A percentile compares a stretch with the other conserved stretches of the same genome.
phyloP scores from a whole-genome alignment of 2,888 invertebrate species.

The Leptopterna dolabrata region DNA sequence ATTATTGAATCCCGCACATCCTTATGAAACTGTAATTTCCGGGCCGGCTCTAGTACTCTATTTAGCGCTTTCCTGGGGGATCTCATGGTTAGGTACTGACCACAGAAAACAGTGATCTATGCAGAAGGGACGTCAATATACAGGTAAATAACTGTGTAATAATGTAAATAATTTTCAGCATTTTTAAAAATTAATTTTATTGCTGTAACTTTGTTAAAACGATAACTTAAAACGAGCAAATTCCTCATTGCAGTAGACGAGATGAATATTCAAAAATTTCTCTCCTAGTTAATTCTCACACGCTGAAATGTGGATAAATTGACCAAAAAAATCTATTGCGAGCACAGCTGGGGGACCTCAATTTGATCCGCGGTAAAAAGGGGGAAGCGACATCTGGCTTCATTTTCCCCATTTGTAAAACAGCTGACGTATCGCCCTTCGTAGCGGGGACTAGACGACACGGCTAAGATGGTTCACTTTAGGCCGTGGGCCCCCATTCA shows the following conservation, averaged over 20 bases:
- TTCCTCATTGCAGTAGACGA: background rate
- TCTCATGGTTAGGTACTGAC: too few relatives aligned
- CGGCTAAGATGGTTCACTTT: conserved; percentile 36
- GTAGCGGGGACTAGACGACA: background rate
- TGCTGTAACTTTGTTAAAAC: too few relatives aligned
- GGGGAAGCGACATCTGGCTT: conserved; percentile 36
- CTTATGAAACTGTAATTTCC: too few relatives aligned
- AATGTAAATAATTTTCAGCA: too few relatives aligned
- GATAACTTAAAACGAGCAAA: too few relatives aligned
- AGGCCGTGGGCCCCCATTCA: conserved; percentile 8
- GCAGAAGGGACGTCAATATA: too few relatives aligned
- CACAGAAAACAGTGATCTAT: too few relatives aligned
- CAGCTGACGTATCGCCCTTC: conserved; percentile 36
- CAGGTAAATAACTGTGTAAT: too few relatives aligned
- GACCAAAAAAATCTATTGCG: background rate
- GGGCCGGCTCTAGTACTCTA: too few relatives aligned
- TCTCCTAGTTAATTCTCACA: background rate
- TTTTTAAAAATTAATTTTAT: too few relatives aligned
- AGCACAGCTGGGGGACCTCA: conserved; percentile 3
- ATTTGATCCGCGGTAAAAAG: conserved; percentile 27
- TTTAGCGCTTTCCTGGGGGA: too few relatives aligned
- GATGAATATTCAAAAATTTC: background rate
- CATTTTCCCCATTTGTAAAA: conserved; percentile 23
- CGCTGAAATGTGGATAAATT: background rate
- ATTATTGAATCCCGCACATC: too few relatives aligned